phyloP scores from a whole-genome alignment of 2,797 vertebrate genomes.

The Parauchenoglanis ngamensis region DNA sequence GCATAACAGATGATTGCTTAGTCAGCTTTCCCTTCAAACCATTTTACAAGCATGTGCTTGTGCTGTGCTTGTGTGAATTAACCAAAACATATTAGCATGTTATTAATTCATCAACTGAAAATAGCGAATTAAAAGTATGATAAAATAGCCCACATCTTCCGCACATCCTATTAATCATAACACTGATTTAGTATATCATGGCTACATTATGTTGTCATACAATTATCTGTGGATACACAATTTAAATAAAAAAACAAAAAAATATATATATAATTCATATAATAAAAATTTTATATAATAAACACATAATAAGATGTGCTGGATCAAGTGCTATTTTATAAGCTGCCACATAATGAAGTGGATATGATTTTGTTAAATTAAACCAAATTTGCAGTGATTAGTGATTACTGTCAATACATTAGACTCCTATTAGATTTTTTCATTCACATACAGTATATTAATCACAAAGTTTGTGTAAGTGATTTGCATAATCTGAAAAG shows the following conservation, averaged over 20 bases:
- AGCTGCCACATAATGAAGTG: neutral
- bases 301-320: neutral
- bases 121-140: neutral
- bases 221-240: neutral
- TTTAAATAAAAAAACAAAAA: neutral
- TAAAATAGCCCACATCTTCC: neutral
- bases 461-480: neutral
- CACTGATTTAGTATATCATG: neutral
- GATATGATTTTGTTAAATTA: neutral
- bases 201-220: neutral
- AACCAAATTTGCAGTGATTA: neutral
- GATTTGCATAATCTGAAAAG: neutral
- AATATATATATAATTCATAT: too few relatives aligned
- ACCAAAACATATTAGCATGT: neutral
- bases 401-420: neutral
- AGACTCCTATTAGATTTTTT: neutral
- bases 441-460: neutral
- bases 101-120: neutral
- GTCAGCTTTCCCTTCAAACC: neutral
- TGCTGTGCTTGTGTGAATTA: neutral
- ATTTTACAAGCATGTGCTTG: neutral
- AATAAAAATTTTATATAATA: neutral
- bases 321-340: neutral
- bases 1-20: neutral
- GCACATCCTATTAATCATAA: neutral